These are phyloP conservation scores for Halocynthia roretzi DNA, from an alignment of 23 tunicate genomes.

Conservation along the genomic window DNA sequence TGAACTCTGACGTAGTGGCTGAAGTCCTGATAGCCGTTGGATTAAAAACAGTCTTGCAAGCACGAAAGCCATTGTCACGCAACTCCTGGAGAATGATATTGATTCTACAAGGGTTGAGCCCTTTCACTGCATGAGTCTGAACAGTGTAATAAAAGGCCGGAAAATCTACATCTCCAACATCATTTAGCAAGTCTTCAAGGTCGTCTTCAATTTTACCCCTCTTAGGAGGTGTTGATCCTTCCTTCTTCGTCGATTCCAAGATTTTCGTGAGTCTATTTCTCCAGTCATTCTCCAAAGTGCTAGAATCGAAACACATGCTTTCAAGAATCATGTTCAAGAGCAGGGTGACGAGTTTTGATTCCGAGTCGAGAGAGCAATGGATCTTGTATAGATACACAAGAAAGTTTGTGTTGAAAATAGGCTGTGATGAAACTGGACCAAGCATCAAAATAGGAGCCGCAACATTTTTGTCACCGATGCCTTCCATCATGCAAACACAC, in stretches of 20 bases:
- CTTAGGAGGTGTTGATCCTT: conserved; percentile 14
- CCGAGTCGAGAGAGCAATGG: neutral
- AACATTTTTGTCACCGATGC: conserved; percentile 1
- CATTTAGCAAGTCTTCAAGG: conserved; percentile 2
- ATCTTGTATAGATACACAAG: conserved; percentile 1
- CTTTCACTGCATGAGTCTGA: conserved; percentile 48
- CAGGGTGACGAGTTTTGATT: neutral
- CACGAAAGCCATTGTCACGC: conserved; percentile 31
- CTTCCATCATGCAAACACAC: conserved; percentile 12
- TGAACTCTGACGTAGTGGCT: conserved; percentile 44
- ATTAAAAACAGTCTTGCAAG: conserved; percentile 64
- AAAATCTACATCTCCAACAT: neutral
- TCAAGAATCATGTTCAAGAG: conserved; percentile 40
- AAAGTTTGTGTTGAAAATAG: conserved; percentile 46
- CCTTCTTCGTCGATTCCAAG: neutral
- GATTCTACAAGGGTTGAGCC: conserved; percentile 47
- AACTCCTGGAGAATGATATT: conserved; percentile 29
- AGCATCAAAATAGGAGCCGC: conserved; percentile 43
- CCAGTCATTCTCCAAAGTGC: conserved; percentile 11
- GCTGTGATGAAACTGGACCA: conserved; percentile 64
- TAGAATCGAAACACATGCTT: conserved; percentile 32
- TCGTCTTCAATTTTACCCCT: conserved; percentile 3
- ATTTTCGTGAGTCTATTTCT: neutral
- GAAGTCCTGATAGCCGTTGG: conserved; percentile 66
- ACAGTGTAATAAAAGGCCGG: conserved; percentile 48